phyloP scores from a whole-genome alignment of 1,140 invertebrate species.

The Aphidius ervi region DNA sequence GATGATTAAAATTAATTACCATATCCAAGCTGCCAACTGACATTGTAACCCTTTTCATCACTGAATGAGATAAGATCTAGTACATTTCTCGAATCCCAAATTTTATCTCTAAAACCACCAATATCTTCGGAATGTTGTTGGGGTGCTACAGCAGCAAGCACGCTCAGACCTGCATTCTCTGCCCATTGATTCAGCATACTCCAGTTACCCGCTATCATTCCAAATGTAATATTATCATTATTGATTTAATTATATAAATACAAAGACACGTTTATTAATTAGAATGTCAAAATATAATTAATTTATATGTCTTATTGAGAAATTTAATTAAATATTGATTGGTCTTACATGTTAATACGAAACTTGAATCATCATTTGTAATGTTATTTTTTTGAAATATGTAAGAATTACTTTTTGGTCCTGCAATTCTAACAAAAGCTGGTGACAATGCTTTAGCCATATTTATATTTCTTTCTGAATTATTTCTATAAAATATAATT shows the following conservation, averaged over 20 bases:
- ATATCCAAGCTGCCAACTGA: conserved; percentile 64
- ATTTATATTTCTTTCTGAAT: conserved; percentile 36
- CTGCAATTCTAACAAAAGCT: conserved; percentile 59
- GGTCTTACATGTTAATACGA: conserved; percentile 35
- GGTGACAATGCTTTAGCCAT: conserved; percentile 60
- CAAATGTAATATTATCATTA: conserved; percentile 8
- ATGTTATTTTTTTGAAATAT: conserved; percentile 44
- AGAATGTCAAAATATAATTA: neutral
- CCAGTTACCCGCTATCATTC: conserved; percentile 39
- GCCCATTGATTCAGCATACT: conserved; percentile 38
- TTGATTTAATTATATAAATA: conserved; percentile 2
- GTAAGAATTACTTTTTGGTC: conserved; percentile 55
- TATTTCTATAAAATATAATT: conserved; percentile 28
- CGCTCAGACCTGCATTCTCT: conserved; percentile 34
- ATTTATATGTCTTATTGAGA: neutral
- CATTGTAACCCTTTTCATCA: conserved; percentile 55
- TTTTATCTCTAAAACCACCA: conserved; percentile 6
- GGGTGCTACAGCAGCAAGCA: conserved; percentile 39
- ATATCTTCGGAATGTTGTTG: conserved; percentile 18
- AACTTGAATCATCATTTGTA: conserved; percentile 32
- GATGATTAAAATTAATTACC: conserved; percentile 46
- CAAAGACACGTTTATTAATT: neutral
- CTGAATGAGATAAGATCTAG: conserved; percentile 56
- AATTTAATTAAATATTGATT: neutral
- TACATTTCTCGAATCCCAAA: conserved; percentile 56